phyloP scores from a whole-genome alignment of 2,888 invertebrate genomes.

The Hirtodrosophila histrioides region DNA sequence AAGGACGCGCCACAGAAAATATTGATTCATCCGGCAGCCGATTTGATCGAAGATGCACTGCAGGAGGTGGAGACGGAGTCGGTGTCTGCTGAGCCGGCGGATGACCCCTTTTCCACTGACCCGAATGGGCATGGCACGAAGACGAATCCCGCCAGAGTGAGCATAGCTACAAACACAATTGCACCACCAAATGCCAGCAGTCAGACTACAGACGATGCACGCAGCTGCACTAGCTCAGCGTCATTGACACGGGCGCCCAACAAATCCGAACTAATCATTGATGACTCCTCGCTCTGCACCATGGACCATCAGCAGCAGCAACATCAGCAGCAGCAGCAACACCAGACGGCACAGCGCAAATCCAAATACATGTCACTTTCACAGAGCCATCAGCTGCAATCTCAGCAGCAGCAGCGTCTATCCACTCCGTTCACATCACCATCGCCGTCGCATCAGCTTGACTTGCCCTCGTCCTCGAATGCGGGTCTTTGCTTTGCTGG shows the following conservation, averaged over 20 bases:
- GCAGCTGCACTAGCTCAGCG: not conserved
- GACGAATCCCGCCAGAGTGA: not conserved
- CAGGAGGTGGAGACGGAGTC: constrained; percentile 34
- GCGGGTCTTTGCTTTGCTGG: constrained; percentile 18
- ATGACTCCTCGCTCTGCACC: constrained; percentile 45
- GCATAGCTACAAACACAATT: constrained; percentile 29
- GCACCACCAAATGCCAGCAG: constrained; percentile 22
- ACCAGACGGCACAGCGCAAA: constrained; percentile 33
- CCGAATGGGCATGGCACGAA: constrained; percentile 8
- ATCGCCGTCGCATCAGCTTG: not conserved
- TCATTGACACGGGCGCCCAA: constrained; percentile 6
- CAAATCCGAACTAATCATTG: constrained; percentile 51
- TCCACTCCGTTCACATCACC: no score
- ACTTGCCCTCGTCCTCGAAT: constrained; percentile 15
- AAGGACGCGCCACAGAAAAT: constrained; percentile 31
- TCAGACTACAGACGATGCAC: constrained; percentile 30
- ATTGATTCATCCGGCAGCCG: constrained; percentile 20
- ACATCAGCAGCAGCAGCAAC: constrained; percentile 19
- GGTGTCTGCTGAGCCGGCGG: constrained; percentile 6
- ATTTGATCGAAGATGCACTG: constrained; percentile 51
- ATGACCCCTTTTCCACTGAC: constrained; percentile 16
- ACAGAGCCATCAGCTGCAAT: constrained; percentile 14
- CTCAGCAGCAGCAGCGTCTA: constrained; percentile 29
- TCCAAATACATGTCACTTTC: constrained; percentile 22
- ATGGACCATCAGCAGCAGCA: constrained; percentile 40